Percentiles rank a stretch among this genome's conserved stretches.
phyloP scores from a whole-genome alignment of 2,888 invertebrate species.

The Scaeva pyrastri region DNA sequence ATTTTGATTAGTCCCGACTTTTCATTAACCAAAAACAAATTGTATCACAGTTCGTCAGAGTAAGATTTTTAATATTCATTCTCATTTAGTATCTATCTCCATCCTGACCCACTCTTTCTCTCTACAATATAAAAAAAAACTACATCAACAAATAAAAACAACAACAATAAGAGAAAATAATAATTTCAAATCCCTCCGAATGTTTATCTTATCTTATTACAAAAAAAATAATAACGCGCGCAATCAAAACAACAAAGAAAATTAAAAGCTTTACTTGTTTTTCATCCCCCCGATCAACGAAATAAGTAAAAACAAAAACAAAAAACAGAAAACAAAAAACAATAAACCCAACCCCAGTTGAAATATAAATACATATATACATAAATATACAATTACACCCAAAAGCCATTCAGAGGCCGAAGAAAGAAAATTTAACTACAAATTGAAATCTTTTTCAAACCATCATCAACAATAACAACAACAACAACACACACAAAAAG shows the following conservation, averaged over 20 bases:
- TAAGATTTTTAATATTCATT: slow-evolving; percentile 77
- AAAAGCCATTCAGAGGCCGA: slow-evolving; percentile 76
- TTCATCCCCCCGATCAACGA: slow-evolving; percentile 72
- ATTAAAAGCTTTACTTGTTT: slow-evolving; percentile 66
- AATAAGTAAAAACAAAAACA: slow-evolving; percentile 57
- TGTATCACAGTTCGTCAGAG: slow-evolving; percentile 90
- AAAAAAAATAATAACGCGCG: slow-evolving; percentile 68
- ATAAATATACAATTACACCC: slow-evolving; percentile 45
- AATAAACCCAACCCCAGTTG: slow-evolving; percentile 62
- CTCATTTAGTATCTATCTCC: slow-evolving; percentile 69
- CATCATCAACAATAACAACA: slow-evolving; percentile 3
- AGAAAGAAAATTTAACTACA: slow-evolving; percentile 59
- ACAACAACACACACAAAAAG: slow-evolving; percentile 60
- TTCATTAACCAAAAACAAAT: slow-evolving; percentile 95
- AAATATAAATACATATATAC: slow-evolving; percentile 48
- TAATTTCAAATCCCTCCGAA: slow-evolving; percentile 78
- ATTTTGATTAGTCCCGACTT: slow-evolving; percentile 95
- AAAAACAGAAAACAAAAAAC: background rate
- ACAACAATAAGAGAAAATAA: slow-evolving; percentile 72
- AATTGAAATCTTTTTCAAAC: slow-evolving; percentile 69
- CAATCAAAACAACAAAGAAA: slow-evolving; percentile 68
- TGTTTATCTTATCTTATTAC: slow-evolving; percentile 75
- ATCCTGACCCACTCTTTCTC: slow-evolving; percentile 69
- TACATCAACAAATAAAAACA: slow-evolving; percentile 35
- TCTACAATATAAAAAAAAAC: slow-evolving; percentile 41